Base-by-base conservation (phyloP, 2,888 invertebrate genomes). In the Andrena flavipes region DNA sequence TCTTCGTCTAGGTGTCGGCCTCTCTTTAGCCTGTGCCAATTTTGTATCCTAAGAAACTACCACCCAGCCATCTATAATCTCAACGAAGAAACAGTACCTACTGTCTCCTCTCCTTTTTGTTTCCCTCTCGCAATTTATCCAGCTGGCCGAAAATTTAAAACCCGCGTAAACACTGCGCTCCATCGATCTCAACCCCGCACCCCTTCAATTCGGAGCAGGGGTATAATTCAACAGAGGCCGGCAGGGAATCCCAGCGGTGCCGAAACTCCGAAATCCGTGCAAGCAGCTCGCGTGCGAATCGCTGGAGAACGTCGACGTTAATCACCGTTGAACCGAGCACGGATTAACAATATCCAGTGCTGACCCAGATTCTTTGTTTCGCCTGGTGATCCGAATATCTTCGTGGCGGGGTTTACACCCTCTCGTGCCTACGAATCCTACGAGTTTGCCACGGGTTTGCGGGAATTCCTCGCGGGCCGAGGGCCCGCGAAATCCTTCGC, bases 301-400 rank as follows among this genome's bases (percentile, higher is more conserved):
- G 73, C 56, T 60, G 64, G 76, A 62, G 30, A 29, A 67, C 62
- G 75, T 75, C 62, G 67, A 23, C 84, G 79, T 79, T 82, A 84
- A 84, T 84, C 84, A 84, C 83, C 82, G 76, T 82, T 78, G 70
- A 82, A 20, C 75, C 69, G 42, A 30, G 77, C 59, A 30, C 48
- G 82, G 82, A 84, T 82, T 84, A 84, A 82, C 82, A 73, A 84
- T 82, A 84, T 84, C 79, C 73, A 73, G 72, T 30, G 54, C 60
- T 84, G 79, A 84, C 84, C 84, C 67, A 82, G 79, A 84, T 84
- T 82, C 84, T 82, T 84, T 82, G 79, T 82, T 82, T 75, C 60
- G 54, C 7, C 54, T 13, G 23, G 29, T 13, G 73, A 62, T 60
- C 42, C 68, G 67, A 60, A 69, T 81, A 78, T 73, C 81, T 51